Evolutionary conservation across 2,888 invertebrate genomes (phyloP).

Genomic region (Tubulanus polymorphus): DNA sequence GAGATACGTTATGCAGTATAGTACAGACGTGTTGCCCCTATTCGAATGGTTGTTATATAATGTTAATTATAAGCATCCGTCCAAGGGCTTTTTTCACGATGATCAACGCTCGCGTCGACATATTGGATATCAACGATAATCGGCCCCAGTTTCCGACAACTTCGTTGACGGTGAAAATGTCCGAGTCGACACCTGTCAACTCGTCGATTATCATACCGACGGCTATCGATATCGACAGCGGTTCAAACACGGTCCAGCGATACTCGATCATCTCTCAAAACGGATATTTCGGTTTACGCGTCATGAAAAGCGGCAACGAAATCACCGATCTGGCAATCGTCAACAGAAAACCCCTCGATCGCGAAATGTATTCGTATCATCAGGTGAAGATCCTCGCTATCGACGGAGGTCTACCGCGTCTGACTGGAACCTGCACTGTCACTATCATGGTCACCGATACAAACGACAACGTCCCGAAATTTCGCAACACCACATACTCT

Average conservation of each 20-base stretch:
- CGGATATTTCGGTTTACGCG: neutral
- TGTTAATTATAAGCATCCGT: too few species aligned
- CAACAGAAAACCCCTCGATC: neutral
- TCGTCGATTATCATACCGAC: constrained; percentile 6
- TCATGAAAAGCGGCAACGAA: constrained; percentile 1
- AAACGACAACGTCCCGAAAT: constrained; percentile 46
- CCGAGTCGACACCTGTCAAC: constrained; percentile 7
- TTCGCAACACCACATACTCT: constrained; percentile 83
- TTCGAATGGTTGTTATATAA: too few species aligned
- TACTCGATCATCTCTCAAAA: too few species aligned
- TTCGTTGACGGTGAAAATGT: constrained; percentile 11
- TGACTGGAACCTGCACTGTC: constrained; percentile 1
- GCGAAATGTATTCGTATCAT: neutral
- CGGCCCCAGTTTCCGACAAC: constrained; percentile 77
- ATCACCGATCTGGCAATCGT: constrained; percentile 2
- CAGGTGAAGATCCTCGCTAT: constrained; percentile 1
- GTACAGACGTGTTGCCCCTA: too few species aligned
- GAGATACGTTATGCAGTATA: constrained; percentile 16
- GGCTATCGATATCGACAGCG: constrained; percentile 12
- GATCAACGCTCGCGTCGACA: constrained; percentile 83
- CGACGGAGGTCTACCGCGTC: constrained; percentile 2
- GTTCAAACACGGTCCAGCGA: too few species aligned
- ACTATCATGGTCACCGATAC: constrained; percentile 8
- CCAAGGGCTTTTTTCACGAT: too few species aligned
- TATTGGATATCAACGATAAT: constrained; percentile 94